Base-by-base conservation (phyloP, 2,888 invertebrate genomes). In the Nomada goodeniana region DNA sequence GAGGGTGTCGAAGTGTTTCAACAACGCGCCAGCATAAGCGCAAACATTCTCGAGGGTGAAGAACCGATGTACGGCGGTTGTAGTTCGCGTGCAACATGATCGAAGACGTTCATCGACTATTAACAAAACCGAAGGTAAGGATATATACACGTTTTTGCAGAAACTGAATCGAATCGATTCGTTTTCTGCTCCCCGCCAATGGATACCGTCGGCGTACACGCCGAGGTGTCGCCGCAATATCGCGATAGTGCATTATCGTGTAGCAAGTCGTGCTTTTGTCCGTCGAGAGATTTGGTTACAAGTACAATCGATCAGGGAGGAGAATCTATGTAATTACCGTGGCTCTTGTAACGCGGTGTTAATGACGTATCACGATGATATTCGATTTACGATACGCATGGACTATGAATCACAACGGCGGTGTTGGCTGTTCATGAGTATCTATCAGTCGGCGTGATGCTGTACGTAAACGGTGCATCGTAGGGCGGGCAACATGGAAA, bases 201-300 rank as follows among this genome's bases (percentile, higher is more conserved):
- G 36, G 36, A 53, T 26, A 36, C 42, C 52, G 61, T 50, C 59
- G 26, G 20, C 13, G 57, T 23, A 57, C 44, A 42, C 55, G 47
- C 13, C 11, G 55, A 52, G 59, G 42, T 42, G 36, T 13, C 18
- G 20, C 15, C 50, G 52, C 44, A 52, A 60, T 50, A 52, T 63
- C 42, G 26, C 71, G 78, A 70, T 82, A 84, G 83, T 84, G 83
- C 83, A 84, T 76, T 82, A 79, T 79, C 82, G 82, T 84, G 83
- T 84, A 84, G 68, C 82, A 55, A 68, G 73, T 67, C 67, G 70
- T 59, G 76, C 73, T 76, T 79, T 84, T 83, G 77, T 81, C 71
- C 76, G 81, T 53, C 57, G 72, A 68, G 73, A 82, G 82, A 82
- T 84, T 84, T 65, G 79, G 74, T 82, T 84, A 79, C 82, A 76